phyloP scores from a whole-genome alignment of 2,797 vertebrate species.

The Periophthalmus magnuspinnatus region DNA sequence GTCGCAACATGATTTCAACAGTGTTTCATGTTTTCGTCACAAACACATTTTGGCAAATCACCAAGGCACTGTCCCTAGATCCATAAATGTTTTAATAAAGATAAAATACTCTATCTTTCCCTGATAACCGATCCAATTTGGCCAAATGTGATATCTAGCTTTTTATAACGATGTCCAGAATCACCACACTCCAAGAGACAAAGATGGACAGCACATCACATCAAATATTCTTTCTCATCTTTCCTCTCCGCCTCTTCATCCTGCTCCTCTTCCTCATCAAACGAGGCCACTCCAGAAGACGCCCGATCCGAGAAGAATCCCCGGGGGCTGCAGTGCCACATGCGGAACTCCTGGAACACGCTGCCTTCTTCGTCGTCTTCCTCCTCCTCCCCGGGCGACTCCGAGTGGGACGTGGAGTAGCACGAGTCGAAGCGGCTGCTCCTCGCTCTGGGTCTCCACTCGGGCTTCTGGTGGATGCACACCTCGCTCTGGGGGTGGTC shows the following conservation, averaged over 20 bases:
- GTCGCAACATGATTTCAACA: no score
- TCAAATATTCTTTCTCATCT: slow-evolving; percentile 64
- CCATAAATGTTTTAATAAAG: neutral
- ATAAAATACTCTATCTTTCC: neutral
- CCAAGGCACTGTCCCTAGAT: neutral
- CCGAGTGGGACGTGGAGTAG: slow-evolving; percentile 88
- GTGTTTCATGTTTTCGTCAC: neutral
- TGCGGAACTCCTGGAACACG: slow-evolving; percentile 74
- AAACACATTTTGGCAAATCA: neutral
- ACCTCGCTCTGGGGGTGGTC: slow-evolving; percentile 76
- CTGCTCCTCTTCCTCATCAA: slow-evolving; percentile 83
- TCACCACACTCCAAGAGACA: slow-evolving; percentile 38
- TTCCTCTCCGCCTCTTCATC: slow-evolving; percentile 75
- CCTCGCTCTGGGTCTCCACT: slow-evolving; percentile 80
- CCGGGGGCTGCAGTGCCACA: slow-evolving; percentile 76
- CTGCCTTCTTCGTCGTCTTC: slow-evolving; percentile 78
- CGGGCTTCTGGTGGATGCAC: slow-evolving; percentile 69
- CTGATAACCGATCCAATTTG: neutral
- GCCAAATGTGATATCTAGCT: slow-evolving; percentile 14
- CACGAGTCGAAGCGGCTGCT: slow-evolving; percentile 88
- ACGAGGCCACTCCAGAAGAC: slow-evolving; percentile 90
- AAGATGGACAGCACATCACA: slow-evolving; percentile 67
- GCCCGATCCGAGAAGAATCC: slow-evolving; percentile 87
- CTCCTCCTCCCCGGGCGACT: slow-evolving; percentile 84
- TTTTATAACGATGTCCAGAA: slow-evolving; percentile 3